Percentiles rank a stretch among this genome's conserved stretches.
Conservation (phyloP, 1,140 invertebrate species). For the Sycophaga agraensis region DNA sequence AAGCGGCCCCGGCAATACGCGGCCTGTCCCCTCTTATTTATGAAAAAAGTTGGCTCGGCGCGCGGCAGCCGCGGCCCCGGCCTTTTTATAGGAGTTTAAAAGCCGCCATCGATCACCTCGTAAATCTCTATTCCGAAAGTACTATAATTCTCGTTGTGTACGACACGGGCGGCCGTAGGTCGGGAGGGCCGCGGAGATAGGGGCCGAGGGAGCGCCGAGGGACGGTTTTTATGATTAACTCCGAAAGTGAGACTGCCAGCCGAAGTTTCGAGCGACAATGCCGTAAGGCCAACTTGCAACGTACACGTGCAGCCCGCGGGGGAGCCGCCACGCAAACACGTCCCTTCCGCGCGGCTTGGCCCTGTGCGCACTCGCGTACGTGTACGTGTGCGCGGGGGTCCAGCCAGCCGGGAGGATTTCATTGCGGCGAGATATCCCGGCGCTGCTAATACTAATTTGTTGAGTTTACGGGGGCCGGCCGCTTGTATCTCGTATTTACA, state of each 20-base stretch:
- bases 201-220: background rate
- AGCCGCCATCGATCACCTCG: background rate
- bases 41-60: conserved; percentile 15
- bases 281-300: too few relatives aligned
- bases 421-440: conserved; percentile 20
- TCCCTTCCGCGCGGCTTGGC: too few relatives aligned
- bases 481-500: conserved; percentile 6
- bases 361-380: too few relatives aligned
- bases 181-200: too few relatives aligned
- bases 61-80: background rate
- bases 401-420: conserved; percentile 19
- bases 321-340: too few relatives aligned
- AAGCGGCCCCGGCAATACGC: too few relatives aligned
- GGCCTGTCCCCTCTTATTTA: background rate
- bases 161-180: too few relatives aligned
- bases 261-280: too few relatives aligned
- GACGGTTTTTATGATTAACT: conserved; percentile 20
- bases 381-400: too few relatives aligned
- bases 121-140: conserved; percentile 31
- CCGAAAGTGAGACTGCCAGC: conserved; percentile 13
- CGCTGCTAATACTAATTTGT: conserved; percentile 38
- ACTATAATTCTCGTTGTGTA: conserved; percentile 27
- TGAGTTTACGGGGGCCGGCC: conserved; percentile 35
- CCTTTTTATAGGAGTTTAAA: too few relatives aligned
- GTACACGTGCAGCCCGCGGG: too few relatives aligned